These are phyloP conservation scores for Leptopterna dolabrata DNA, from an alignment of 2,888 invertebrate genomes.

Conservation along the genomic window DNA sequence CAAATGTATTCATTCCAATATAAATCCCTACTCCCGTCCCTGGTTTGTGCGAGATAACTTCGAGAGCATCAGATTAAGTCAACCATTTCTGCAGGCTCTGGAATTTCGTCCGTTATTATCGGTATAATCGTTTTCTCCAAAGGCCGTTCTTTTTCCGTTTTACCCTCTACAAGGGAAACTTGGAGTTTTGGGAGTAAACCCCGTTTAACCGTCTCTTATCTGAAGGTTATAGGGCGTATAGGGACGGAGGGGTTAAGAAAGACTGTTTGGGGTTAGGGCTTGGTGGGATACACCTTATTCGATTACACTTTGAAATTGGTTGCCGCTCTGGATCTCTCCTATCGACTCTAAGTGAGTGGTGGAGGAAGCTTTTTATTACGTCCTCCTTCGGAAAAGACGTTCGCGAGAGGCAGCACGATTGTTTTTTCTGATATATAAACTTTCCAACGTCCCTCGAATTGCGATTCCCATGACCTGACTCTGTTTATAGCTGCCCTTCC, in stretches of 20 bases:
- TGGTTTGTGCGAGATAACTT: no score
- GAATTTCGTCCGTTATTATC: neutral
- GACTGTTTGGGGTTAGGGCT: neutral
- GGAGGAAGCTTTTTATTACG: neutral
- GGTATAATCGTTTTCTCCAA: neutral
- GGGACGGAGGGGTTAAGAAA: neutral
- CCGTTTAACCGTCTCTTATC: constrained; percentile 35
- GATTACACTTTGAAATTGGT: constrained; percentile 35
- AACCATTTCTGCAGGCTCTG: neutral
- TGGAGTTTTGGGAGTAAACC: neutral
- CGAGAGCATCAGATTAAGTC: no score
- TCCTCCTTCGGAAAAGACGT: neutral
- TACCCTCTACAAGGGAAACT: neutral
- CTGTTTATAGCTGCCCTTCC: neutral
- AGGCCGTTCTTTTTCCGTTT: neutral
- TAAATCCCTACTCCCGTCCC: no score
- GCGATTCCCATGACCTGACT: neutral
- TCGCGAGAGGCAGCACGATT: neutral
- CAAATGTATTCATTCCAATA: no score
- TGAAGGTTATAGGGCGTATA: constrained; percentile 8
- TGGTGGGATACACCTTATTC: constrained; percentile 13
- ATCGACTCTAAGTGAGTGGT: neutral
- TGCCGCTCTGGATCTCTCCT: neutral
- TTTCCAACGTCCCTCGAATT: neutral
- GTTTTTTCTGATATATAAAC: neutral